phyloP scores from a whole-genome alignment of 1,140 invertebrate species.

The Dufourea novaeangliae region DNA sequence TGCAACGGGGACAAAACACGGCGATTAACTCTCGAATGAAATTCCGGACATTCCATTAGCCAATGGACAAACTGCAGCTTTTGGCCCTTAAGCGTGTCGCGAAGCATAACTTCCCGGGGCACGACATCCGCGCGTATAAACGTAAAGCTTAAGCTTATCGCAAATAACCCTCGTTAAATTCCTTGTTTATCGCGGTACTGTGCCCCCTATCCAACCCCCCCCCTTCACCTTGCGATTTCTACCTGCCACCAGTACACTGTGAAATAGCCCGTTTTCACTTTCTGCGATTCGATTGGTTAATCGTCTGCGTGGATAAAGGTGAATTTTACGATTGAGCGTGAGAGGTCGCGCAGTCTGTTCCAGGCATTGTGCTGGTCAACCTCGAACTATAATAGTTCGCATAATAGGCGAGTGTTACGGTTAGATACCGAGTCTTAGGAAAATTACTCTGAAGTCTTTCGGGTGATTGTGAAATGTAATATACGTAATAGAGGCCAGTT shows the following conservation, averaged over 20 bases:
- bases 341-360: not conserved
- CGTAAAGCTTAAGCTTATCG: conserved; percentile 56
- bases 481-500: not conserved
- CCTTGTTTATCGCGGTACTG: conserved; percentile 54
- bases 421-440: not conserved
- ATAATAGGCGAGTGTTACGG: not conserved
- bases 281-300: conserved; percentile 23
- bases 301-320: not conserved
- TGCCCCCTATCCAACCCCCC: too few species aligned
- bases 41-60: conserved; percentile 41
- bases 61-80: conserved; percentile 13
- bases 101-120: conserved; percentile 1
- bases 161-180: conserved; percentile 53
- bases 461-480: not conserved
- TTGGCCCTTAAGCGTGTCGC: conserved; percentile 1
- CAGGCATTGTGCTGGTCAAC: too few species aligned
- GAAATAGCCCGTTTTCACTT: conserved; percentile 45
- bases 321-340: conserved; percentile 7
- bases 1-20: conserved; percentile 2
- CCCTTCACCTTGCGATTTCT: too few species aligned
- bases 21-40: conserved; percentile 35
- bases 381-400: too few species aligned
- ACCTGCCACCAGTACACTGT: conserved; percentile 4
- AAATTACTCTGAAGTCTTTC: not conserved
- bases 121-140: not conserved